Conservation (phyloP, 30 jellyfish, hydroid and myxozoan species). For the Catostylus mosaicus region DNA sequence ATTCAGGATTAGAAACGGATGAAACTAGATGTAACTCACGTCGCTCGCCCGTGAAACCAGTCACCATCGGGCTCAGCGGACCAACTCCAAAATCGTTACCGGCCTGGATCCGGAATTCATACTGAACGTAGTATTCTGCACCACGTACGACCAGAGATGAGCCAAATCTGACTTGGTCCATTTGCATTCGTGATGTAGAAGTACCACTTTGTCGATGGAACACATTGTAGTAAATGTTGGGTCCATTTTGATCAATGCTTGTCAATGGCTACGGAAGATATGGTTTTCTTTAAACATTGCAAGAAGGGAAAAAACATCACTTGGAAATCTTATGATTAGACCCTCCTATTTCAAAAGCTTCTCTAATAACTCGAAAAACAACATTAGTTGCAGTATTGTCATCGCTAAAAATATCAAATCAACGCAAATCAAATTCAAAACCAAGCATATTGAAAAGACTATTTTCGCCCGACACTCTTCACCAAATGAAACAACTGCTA, state of each 20-base stretch:
- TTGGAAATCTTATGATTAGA: too few species aligned
- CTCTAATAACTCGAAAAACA: too few species aligned
- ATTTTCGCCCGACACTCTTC: too few species aligned
- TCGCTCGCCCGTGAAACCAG: slow-evolving; percentile 95
- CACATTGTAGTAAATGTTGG: slow-evolving; percentile 79
- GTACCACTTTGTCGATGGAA: slow-evolving; percentile 67
- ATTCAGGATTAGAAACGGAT: too few species aligned
- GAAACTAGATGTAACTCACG: too few species aligned
- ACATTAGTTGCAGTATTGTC: too few species aligned
- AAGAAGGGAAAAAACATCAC: background rate
- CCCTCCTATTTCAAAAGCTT: too few species aligned
- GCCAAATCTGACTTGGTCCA: slow-evolving; percentile 66
- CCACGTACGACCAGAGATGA: slow-evolving; percentile 62
- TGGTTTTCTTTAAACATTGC: background rate
- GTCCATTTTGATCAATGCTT: slow-evolving; percentile 81
- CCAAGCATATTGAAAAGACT: too few species aligned
- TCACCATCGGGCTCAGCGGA: slow-evolving; percentile 78
- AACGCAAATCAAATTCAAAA: too few species aligned
- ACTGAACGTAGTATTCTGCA: slow-evolving; percentile 73
- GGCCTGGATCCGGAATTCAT: slow-evolving; percentile 86
- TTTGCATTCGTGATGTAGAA: slow-evolving; percentile 33
- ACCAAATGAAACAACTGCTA: too few species aligned
- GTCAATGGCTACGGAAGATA: slow-evolving; percentile 64
- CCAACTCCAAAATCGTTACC: slow-evolving; percentile 87
- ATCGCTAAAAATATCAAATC: too few species aligned